Conservation (phyloP, 2,113 vertebrate species). For the rat (Rattus norvegicus) region GRCr8 NC_086021.1:51139501-51140000, state of each 20-base stretch:
- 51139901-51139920: not conserved
- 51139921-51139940: not conserved
- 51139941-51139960: not conserved
- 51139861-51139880: not conserved
- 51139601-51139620: not conserved
- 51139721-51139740: not conserved
- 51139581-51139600: not conserved
- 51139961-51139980: not conserved
- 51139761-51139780: too few species aligned
- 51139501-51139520: not conserved
- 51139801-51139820: too few species aligned
- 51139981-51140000: slow-evolving; percentile 12
- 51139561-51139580: not conserved
- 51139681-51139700: not conserved
- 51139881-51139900: not conserved
- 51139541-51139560: not conserved
- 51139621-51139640: not conserved
- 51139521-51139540: not conserved
- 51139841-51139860: not conserved
- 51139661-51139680: not conserved
- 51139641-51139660: not conserved
- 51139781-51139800: too few species aligned
- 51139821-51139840: too few species aligned
- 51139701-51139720: not conserved
- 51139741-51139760: not conserved